These are phyloP conservation scores for Callipepla squamata DNA, from an alignment of 2,113 vertebrate species.

Conservation along the genomic window DNA sequence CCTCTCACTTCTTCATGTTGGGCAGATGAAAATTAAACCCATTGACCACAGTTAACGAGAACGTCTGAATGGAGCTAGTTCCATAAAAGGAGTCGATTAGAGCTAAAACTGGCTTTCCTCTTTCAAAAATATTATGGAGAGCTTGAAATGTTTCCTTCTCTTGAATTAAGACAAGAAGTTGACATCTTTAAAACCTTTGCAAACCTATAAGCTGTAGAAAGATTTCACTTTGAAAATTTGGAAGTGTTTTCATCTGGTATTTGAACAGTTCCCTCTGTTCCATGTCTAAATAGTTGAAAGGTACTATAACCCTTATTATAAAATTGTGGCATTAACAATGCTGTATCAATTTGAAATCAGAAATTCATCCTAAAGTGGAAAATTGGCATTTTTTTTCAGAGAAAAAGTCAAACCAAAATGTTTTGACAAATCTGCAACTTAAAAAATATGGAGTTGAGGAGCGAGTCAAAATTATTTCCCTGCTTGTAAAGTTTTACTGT, in stretches of 20 bases:
- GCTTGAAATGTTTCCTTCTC: conserved; percentile 12
- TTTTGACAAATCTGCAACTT: conserved; percentile 51
- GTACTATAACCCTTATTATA: conserved; percentile 10
- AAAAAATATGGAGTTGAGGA: conserved; percentile 14
- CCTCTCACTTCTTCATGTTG: neutral
- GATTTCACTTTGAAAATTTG: neutral
- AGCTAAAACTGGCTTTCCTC: conserved; percentile 7
- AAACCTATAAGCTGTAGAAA: conserved; percentile 47
- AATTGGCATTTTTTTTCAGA: conserved; percentile 59
- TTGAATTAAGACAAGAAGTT: conserved; percentile 33
- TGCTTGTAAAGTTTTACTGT: neutral
- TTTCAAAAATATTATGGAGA: conserved; percentile 10
- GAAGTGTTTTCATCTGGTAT: neutral
- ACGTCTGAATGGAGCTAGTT: neutral
- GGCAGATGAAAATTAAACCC: conserved; percentile 48
- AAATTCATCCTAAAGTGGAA: conserved; percentile 23
- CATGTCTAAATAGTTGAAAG: conserved; percentile 52
- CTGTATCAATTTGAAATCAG: conserved; percentile 16
- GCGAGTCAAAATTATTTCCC: neutral
- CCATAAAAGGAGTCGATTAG: conserved; percentile 15
- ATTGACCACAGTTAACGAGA: conserved; percentile 25
- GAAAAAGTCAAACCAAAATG: conserved; percentile 60
- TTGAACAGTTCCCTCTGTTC: neutral
- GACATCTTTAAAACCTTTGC: conserved; percentile 47
- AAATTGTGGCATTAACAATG: conserved; percentile 35